A percentile compares a stretch with the other conserved stretches of the same genome.
Evolutionary conservation across 2,113 vertebrate genomes (phyloP).

Genomic region (Nannobrachium achirus): DNA sequence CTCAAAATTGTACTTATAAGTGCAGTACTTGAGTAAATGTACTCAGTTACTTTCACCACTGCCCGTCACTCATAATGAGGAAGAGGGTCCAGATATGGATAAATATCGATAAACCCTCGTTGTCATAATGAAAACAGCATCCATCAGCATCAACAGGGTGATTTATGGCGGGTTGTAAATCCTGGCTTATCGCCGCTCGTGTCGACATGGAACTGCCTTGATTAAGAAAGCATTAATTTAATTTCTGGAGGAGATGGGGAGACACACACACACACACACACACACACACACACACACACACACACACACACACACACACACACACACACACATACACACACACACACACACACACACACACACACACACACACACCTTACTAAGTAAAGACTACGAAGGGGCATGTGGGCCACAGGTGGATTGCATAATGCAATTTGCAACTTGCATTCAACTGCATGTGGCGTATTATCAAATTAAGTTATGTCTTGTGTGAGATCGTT

Average conservation of each 20-base stretch:
- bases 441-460: no score
- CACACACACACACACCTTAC: constrained; percentile 18
- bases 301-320: not conserved
- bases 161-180: not conserved
- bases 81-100: not conserved
- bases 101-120: constrained; percentile 8
- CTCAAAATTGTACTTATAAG: no score
- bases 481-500: no score
- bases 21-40: no score
- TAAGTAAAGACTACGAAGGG: no score
- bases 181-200: not conserved
- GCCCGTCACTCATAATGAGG: not conserved
- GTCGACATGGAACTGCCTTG: not conserved
- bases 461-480: no score
- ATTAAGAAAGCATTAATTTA: not conserved
- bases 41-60: no score
- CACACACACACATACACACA: constrained; percentile 11
- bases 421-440: no score
- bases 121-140: constrained; percentile 2
- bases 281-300: no score
- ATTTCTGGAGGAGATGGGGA: no score
- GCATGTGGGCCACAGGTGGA: no score
- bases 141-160: not conserved
- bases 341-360: constrained; percentile 40
- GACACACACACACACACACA: no score